These are phyloP conservation scores for Cygnus buccinator DNA, from an alignment of 2,113 vertebrate species.

Conservation along the genomic window DNA sequence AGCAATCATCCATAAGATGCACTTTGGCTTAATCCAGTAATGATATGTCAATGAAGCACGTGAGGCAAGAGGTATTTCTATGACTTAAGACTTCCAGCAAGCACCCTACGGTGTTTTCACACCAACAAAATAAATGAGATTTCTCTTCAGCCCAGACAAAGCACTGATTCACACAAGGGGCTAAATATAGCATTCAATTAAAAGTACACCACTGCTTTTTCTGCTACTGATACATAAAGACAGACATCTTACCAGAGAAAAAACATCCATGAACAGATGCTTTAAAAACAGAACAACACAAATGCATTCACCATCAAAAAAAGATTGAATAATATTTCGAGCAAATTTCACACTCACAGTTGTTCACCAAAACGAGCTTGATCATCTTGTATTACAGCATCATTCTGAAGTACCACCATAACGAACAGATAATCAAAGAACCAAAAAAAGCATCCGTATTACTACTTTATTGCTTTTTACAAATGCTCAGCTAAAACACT, in stretches of 20 bases:
- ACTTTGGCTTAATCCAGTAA: conserved; percentile 15
- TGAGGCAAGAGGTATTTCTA: neutral
- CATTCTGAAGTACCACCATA: conserved; percentile 17
- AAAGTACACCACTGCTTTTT: neutral
- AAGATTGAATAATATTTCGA: conserved; percentile 25
- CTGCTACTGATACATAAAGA: neutral
- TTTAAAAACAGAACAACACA: neutral
- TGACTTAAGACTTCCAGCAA: conserved; percentile 5
- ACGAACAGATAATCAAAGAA: conserved; percentile 37
- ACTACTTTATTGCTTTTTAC: conserved; percentile 42
- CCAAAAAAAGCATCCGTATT: neutral
- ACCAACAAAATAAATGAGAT: conserved; percentile 27
- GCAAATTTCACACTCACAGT: conserved; percentile 29
- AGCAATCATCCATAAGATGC: neutral
- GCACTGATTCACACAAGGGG: neutral
- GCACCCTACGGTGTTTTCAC: neutral
- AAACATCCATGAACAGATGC: conserved; percentile 41
- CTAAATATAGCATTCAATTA: conserved; percentile 33
- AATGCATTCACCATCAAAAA: conserved; percentile 21
- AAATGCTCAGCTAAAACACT: conserved; percentile 16
- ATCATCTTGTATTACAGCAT: conserved; percentile 19
- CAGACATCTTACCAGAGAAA: neutral
- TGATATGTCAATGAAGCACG: neutral
- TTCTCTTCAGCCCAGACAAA: conserved; percentile 36
- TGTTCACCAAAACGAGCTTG: conserved; percentile 29